These are phyloP conservation scores for Chloroceryle amazona DNA, from an alignment of 2,797 vertebrate species.

Conservation along the genomic window DNA sequence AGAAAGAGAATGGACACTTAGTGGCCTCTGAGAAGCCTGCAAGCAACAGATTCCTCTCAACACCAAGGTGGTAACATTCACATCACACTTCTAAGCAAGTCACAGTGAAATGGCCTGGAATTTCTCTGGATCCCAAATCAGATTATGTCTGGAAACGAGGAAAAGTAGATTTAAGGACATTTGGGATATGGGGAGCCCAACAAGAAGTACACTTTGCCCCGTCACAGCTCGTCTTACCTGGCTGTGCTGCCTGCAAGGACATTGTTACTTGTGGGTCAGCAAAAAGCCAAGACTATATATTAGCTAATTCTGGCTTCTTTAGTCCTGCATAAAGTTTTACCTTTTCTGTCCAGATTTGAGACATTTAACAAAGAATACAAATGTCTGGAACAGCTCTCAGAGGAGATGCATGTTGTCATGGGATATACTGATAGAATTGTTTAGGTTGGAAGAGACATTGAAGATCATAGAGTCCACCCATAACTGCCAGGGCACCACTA, in stretches of 20 bases:
- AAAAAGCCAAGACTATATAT: background rate
- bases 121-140: background rate
- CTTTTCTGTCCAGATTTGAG: background rate
- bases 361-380: background rate
- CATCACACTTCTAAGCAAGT: background rate
- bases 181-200: background rate
- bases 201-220: background rate
- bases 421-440: background rate
- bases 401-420: background rate
- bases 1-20: background rate
- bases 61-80: background rate
- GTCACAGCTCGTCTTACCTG: background rate
- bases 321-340: background rate
- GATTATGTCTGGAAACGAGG: background rate
- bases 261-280: background rate
- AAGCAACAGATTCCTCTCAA: background rate
- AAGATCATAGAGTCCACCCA: background rate
- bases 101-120: too few relatives aligned
- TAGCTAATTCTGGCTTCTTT: background rate
- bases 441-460: background rate
- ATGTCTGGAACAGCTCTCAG: background rate
- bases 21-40: background rate
- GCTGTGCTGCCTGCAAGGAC: background rate
- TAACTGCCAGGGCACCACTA: background rate
- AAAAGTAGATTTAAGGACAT: background rate